Conservation (phyloP, 2,888 invertebrate species). For the Netelia inedita region DNA sequence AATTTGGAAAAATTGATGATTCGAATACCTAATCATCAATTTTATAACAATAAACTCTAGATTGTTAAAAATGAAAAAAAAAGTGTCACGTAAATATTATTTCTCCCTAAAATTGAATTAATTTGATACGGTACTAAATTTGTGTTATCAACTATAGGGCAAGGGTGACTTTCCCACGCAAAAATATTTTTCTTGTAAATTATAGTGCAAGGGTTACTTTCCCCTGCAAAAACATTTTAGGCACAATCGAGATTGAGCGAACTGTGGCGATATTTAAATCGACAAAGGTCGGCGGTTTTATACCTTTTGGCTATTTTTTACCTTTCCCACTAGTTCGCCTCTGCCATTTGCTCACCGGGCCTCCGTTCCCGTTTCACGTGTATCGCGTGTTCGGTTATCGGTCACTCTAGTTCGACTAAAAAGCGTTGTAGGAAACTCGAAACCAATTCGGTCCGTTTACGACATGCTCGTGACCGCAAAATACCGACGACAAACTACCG, state of each 20-base stretch:
- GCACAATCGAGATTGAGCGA: neutral
- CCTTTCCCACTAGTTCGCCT: neutral
- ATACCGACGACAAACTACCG: neutral
- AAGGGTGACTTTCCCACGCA: neutral
- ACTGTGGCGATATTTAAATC: neutral
- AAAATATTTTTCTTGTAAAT: neutral
- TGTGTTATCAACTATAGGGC: neutral
- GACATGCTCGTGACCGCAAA: constrained; percentile 4
- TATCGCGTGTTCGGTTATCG: constrained; percentile 19
- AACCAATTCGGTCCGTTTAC: constrained; percentile 5
- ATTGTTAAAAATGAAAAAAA: neutral
- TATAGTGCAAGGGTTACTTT: neutral
- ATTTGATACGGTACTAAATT: neutral
- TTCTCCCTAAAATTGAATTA: no score
- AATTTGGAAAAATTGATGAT: neutral
- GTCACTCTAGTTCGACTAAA: neutral
- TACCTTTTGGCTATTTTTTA: constrained; percentile 4
- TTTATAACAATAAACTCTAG: neutral
- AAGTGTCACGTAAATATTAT: neutral
- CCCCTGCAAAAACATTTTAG: neutral
- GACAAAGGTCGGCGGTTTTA: neutral
- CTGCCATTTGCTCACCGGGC: neutral
- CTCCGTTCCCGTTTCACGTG: neutral
- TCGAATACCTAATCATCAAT: neutral
- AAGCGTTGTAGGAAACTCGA: constrained; percentile 6